phyloP scores from a whole-genome alignment of 2,888 invertebrate species.

The Hedya salicella region DNA sequence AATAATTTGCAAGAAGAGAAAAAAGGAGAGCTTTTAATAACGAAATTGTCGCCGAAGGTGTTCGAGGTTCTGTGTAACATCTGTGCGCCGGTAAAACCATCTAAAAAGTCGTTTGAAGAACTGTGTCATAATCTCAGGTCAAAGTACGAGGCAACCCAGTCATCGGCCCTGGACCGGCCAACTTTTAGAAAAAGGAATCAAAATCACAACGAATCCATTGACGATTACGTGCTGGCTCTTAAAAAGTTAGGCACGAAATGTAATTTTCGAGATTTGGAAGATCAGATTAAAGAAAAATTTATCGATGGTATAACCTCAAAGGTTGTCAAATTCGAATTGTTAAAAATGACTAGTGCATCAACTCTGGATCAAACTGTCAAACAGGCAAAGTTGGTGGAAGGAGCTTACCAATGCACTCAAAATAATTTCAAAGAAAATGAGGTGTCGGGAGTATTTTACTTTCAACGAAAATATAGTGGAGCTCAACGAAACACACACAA shows the following conservation, averaged over 20 bases:
- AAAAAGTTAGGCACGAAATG: constrained; percentile 41
- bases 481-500: too few species aligned
- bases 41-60: neutral
- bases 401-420: neutral
- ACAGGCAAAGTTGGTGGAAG: constrained; percentile 2
- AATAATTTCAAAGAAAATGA: neutral
- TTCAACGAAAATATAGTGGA: neutral
- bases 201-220: constrained; percentile 31
- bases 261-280: constrained; percentile 39
- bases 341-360: neutral
- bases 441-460: neutral
- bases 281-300: neutral
- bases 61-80: constrained; percentile 1
- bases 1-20: neutral
- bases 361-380: too few species aligned
- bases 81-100: constrained; percentile 1
- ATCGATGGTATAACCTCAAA: neutral
- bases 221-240: constrained; percentile 40
- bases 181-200: constrained; percentile 43
- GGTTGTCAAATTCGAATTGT: neutral
- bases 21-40: neutral
- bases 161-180: neutral
- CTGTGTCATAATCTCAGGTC: neutral
- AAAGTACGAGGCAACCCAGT: too few species aligned
- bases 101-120: neutral